A percentile compares a stretch with the other conserved stretches of the same genome.
Evolutionary conservation across 2,888 invertebrate species (phyloP).

Genomic region (Dromius quadrimaculatus): DNA sequence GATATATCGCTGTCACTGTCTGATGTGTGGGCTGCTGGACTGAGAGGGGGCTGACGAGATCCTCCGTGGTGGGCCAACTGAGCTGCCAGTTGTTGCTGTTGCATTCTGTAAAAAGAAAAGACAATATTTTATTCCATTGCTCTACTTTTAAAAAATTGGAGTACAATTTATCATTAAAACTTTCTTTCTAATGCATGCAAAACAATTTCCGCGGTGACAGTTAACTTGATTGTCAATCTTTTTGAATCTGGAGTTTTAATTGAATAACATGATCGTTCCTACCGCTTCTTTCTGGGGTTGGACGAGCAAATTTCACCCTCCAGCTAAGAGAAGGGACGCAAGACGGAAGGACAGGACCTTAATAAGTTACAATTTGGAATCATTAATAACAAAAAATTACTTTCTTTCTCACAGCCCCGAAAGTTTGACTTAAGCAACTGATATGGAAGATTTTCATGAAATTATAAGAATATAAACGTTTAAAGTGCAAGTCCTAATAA

Average conservation of each 20-base stretch:
- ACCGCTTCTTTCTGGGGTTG: slow-evolving; percentile 46
- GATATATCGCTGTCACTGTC: slow-evolving; percentile 68
- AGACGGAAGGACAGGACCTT: slow-evolving; percentile 12
- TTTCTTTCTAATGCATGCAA: slow-evolving; percentile 39
- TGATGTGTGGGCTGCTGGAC: slow-evolving; percentile 64
- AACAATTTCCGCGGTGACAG: slow-evolving; percentile 43
- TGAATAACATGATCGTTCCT: slow-evolving; percentile 43
- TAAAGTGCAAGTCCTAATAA: too few species aligned
- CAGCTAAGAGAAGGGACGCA: not conserved
- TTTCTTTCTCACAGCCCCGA: too few species aligned
- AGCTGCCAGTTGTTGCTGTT: slow-evolving; percentile 65
- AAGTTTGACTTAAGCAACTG: too few species aligned
- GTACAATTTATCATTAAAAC: slow-evolving; percentile 16
- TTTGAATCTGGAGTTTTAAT: slow-evolving; percentile 50
- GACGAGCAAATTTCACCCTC: slow-evolving; percentile 27
- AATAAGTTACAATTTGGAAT: slow-evolving; percentile 12
- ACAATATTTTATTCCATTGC: not conserved
- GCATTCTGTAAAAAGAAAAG: slow-evolving; percentile 64
- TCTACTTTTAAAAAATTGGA: slow-evolving; percentile 26
- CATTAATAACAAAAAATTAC: too few species aligned
- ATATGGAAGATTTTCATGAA: too few species aligned
- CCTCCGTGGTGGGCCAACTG: slow-evolving; percentile 64
- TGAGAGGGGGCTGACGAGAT: slow-evolving; percentile 61
- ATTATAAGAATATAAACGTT: too few species aligned
- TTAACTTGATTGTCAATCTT: slow-evolving; percentile 49